Base-by-base conservation (phyloP, 2,113 vertebrate genomes). In the Fulica atra region DNA sequence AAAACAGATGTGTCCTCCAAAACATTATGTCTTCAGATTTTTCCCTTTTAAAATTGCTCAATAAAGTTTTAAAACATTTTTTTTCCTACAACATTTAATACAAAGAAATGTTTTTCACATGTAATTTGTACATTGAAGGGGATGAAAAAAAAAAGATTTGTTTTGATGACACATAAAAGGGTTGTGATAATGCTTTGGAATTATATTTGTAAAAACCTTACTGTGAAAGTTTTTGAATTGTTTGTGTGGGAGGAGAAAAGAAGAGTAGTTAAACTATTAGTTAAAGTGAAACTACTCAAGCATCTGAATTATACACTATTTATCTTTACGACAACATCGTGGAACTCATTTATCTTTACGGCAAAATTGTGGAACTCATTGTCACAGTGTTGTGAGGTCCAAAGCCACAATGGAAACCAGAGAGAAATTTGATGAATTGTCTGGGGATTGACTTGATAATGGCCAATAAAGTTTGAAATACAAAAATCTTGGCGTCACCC, bases 1-100 rank as follows among this genome's bases (percentile, higher is more conserved):
- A 88, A 96, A 97, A 95, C 92, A 97, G 72, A 96, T 86, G 71
- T 69, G 72, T 83, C 92, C 83, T 88, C 76, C 59, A 78, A 88
- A 95, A 59, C 6, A 57, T 72, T 59, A 50, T 80, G 51, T 80
- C 53, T 94, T 94, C 88, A 74, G 86, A 80, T 89, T 96, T 95
- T 91, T 84, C 25, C 63, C 60, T 70, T 92, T 97, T 68, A 24
- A 72, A 96, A 90, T 92, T 59, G 16, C 42, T 78, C 44, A 63
- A 64, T 46, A 90, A 94, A 92, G 57, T 78, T 91, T 91, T 56
- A 31, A 89, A 93, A 78, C 81, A 73, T 84, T 91, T 77, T 88
- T 66, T 54, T 56, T 28, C 46, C 48, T 86, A 85, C 60, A 69
- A 64, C 70, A 70, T 83, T 94, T 95, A 92, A 89, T 36, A 38